A percentile compares a stretch with the other conserved stretches of the same genome.
Conservation (phyloP, 2,888 invertebrate genomes). For the Cosmorhoe ocellata region DNA sequence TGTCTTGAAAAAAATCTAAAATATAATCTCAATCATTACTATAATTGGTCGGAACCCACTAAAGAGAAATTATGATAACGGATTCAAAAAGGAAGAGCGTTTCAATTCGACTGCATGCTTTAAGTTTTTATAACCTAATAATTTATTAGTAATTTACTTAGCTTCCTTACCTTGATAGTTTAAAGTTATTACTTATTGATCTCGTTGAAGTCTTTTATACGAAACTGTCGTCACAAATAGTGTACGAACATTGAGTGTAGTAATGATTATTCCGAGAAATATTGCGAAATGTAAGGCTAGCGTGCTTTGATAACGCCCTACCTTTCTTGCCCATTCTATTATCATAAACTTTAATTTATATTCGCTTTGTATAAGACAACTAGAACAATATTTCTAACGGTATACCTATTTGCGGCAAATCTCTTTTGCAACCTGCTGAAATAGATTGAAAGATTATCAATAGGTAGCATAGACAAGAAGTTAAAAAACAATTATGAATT, state of each 20-base stretch:
- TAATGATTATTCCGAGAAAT: constrained; percentile 22
- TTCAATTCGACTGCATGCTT: no score
- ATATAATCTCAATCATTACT: no score
- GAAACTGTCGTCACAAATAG: background rate
- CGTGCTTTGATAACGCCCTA: constrained; percentile 35
- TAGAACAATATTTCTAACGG: constrained; percentile 20
- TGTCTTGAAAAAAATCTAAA: no score
- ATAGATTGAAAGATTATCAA: constrained; percentile 5
- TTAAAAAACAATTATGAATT: background rate
- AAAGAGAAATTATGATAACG: no score
- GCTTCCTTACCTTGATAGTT: no score
- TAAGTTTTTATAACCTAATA: no score
- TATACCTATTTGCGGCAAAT: constrained; percentile 14
- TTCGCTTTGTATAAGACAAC: constrained; percentile 28
- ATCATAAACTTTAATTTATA: constrained; percentile 37
- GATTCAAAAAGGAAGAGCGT: no score
- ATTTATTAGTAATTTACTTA: no score
- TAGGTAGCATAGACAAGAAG: background rate
- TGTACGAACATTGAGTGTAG: constrained; percentile 4
- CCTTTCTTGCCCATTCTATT: constrained; percentile 28
- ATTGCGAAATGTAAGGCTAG: constrained; percentile 32
- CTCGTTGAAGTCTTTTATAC: background rate
- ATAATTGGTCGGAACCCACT: no score
- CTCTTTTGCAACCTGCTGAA: constrained; percentile 15
- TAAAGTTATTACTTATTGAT: no score